These are phyloP conservation scores for Danio rerio DNA, from an alignment of 2,113 vertebrate genomes.

Conservation along the genomic window DNA sequence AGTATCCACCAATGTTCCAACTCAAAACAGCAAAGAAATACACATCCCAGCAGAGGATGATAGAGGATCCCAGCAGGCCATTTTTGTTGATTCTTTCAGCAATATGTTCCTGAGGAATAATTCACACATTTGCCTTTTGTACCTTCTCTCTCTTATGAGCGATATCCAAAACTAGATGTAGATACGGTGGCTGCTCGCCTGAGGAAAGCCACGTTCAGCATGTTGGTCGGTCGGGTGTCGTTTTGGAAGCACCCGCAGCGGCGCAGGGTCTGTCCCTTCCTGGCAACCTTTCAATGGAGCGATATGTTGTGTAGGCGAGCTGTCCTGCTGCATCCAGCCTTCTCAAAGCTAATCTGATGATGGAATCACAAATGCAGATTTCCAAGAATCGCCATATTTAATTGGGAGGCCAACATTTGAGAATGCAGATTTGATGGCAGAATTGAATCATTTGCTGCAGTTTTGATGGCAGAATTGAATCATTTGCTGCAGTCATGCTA, in stretches of 20 bases:
- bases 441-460: not conserved
- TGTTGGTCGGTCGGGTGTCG: not conserved
- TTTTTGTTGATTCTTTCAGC: constrained; percentile 3
- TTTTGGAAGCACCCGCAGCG: constrained; percentile 1
- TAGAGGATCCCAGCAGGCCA: not conserved
- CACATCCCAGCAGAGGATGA: not conserved
- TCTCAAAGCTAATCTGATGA: not conserved
- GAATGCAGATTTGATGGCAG: not conserved
- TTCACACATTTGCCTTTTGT: not conserved
- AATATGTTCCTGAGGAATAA: not conserved
- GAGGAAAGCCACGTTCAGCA: not conserved
- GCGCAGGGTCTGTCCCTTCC: constrained; percentile 1
- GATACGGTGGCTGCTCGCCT: not conserved
- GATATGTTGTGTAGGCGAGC: constrained; percentile 46
- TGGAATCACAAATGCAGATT: not conserved
- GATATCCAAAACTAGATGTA: not conserved
- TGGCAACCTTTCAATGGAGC: constrained; percentile 23
- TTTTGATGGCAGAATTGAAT: not conserved
- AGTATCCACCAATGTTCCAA: not conserved
- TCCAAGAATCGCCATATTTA: not conserved
- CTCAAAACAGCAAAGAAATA: not conserved
- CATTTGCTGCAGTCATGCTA: too few relatives aligned
- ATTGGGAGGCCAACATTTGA: not conserved
- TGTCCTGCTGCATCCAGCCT: constrained; percentile 10
- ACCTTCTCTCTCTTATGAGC: not conserved